Percentiles rank a stretch among this genome's conserved stretches.
These are phyloP conservation scores for Chelon labrosus DNA, from an alignment of 2,797 vertebrate genomes.

Conservation along the genomic window DNA sequence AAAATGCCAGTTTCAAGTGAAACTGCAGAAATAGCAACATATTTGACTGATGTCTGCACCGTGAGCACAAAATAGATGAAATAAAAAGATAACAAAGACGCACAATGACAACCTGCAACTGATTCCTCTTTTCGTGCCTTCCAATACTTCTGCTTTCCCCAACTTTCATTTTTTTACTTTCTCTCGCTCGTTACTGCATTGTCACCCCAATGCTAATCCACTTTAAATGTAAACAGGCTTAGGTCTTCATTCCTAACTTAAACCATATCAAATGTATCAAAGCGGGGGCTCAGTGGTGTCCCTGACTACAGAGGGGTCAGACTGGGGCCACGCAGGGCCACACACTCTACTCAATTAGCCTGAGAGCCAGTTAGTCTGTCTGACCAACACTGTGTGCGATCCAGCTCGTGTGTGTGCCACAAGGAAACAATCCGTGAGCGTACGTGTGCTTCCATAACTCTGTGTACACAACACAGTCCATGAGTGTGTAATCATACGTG, in stretches of 20 bases:
- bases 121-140: slow-evolving; percentile 33
- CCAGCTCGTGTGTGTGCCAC: slow-evolving; percentile 49
- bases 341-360: slow-evolving; percentile 87
- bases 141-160: slow-evolving; percentile 43
- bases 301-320: slow-evolving; percentile 83
- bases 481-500: slow-evolving; percentile 48
- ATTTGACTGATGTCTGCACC: background rate
- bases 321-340: slow-evolving; percentile 81
- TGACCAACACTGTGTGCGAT: slow-evolving; percentile 69
- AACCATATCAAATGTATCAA: slow-evolving; percentile 97
- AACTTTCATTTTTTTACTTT: slow-evolving; percentile 51
- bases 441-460: slow-evolving; percentile 51
- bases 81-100: slow-evolving; percentile 6
- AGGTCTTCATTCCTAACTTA: slow-evolving; percentile 88
- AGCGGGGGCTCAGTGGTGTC: slow-evolving; percentile 89
- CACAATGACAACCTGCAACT: background rate
- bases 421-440: slow-evolving; percentile 28
- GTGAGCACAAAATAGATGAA: background rate
- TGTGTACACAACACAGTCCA: slow-evolving; percentile 40
- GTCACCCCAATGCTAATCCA: slow-evolving; percentile 87
- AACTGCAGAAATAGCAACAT: background rate
- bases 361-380: slow-evolving; percentile 85
- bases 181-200: slow-evolving; percentile 66
- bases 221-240: slow-evolving; percentile 90
- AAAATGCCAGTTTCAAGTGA: background rate